Evolutionary conservation across 2,888 invertebrate species (phyloP).

Genomic region (Drosophila anceps): DNA sequence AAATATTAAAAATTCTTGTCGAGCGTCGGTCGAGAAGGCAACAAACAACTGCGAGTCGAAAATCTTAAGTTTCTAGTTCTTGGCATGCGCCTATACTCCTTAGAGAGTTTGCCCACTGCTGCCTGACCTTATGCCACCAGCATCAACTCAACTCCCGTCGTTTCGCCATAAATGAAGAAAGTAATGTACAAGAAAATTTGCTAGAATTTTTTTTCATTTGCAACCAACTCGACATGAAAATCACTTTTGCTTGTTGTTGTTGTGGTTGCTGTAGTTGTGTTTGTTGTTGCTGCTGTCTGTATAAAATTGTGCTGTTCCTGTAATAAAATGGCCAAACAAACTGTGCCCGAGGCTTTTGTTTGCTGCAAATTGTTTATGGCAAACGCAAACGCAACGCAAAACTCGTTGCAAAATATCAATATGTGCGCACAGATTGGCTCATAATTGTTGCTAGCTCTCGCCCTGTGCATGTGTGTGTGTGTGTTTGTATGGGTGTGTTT

Average conservation of each 20-base stretch:
- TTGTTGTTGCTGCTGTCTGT: background rate
- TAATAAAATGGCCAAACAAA: constrained; percentile 63
- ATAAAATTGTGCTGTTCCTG: constrained; percentile 30
- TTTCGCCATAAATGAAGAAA: constrained; percentile 26
- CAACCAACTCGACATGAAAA: constrained; percentile 58
- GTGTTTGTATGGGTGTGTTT: background rate
- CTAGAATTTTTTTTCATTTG: constrained; percentile 5
- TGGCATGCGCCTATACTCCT: constrained; percentile 36
- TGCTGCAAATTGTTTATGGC: constrained; percentile 63
- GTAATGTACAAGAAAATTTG: constrained; percentile 43
- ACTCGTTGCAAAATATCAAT: constrained; percentile 26
- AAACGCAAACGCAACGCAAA: constrained; percentile 34
- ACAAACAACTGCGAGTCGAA: constrained; percentile 8
- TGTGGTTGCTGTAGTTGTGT: constrained; percentile 3
- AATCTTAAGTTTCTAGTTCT: constrained; percentile 32
- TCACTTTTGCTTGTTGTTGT: constrained; percentile 46
- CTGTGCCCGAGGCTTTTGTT: constrained; percentile 58
- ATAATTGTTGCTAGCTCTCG: constrained; percentile 50
- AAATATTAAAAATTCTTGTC: constrained; percentile 84
- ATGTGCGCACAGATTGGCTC: constrained; percentile 37
- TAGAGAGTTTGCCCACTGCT: background rate
- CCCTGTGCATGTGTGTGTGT: background rate
- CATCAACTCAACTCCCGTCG: background rate
- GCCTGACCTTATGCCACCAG: no score
- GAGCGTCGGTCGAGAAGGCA: constrained; percentile 2